Evolutionary conservation across 2,113 vertebrate species (phyloP).

Genomic region (Shinisaurus crocodilurus): DNA sequence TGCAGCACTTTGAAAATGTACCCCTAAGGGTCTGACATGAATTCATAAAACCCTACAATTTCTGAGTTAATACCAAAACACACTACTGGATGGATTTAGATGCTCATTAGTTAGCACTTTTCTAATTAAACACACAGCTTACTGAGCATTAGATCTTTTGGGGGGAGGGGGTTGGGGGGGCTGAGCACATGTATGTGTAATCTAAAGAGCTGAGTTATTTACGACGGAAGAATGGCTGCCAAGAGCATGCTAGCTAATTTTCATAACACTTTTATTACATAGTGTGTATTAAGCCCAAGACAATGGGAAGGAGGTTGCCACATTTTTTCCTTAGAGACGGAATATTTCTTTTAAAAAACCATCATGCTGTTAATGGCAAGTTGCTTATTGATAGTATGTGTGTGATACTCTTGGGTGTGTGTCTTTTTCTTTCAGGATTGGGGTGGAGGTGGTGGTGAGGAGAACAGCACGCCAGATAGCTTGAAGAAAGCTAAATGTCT

Average conservation of each 20-base stretch:
- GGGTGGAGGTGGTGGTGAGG: not conserved
- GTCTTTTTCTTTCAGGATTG: slow-evolving; percentile 44
- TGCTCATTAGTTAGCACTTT: slow-evolving; percentile 64
- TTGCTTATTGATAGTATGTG: slow-evolving; percentile 56
- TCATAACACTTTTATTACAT: slow-evolving; percentile 61
- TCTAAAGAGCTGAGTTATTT: slow-evolving; percentile 64
- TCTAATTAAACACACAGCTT: slow-evolving; percentile 65
- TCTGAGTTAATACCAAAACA: slow-evolving; percentile 69
- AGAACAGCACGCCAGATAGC: not conserved
- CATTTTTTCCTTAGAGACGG: slow-evolving; percentile 60
- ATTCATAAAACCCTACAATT: slow-evolving; percentile 73
- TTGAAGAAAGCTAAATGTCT: slow-evolving; percentile 50
- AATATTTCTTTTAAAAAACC: slow-evolving; percentile 58
- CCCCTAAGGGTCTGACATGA: slow-evolving; percentile 72
- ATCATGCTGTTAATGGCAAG: slow-evolving; percentile 60
- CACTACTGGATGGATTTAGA: slow-evolving; percentile 65
- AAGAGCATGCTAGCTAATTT: slow-evolving; percentile 54
- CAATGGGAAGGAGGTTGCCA: slow-evolving; percentile 56
- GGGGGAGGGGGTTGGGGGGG: not conserved
- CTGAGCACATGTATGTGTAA: slow-evolving; percentile 13
- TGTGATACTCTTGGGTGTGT: slow-evolving; percentile 41
- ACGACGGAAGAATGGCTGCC: slow-evolving; percentile 45
- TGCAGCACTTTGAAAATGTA: slow-evolving; percentile 70
- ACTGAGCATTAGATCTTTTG: slow-evolving; percentile 45
- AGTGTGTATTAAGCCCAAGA: slow-evolving; percentile 56